phyloP scores from a whole-genome alignment of 1,140 invertebrate genomes.

The Parapsyche elsis region DNA sequence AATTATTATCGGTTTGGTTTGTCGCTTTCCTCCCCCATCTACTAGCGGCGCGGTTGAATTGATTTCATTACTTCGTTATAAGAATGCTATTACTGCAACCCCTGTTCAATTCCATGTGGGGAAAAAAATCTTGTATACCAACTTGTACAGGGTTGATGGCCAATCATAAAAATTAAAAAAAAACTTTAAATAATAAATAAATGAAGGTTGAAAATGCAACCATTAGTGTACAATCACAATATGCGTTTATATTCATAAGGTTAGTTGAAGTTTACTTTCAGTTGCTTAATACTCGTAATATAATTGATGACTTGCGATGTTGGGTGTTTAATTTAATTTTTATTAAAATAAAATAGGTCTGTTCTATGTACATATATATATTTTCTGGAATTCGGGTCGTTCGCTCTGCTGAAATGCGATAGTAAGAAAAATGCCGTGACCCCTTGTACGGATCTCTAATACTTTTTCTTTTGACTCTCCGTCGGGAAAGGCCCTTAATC shows the following conservation, averaged over 20 bases:
- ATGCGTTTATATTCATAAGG: too few species aligned
- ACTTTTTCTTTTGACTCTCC: conserved; percentile 54
- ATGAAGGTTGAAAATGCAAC: not conserved
- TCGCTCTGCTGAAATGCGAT: not conserved
- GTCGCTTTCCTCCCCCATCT: not conserved
- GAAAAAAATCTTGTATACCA: too few species aligned
- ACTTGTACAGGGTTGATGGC: not conserved
- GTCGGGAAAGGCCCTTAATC: conserved; percentile 46
- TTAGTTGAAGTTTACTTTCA: too few species aligned
- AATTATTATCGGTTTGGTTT: not conserved
- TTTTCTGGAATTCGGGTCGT: not conserved
- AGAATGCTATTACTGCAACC: conserved; percentile 28
- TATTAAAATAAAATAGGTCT: too few species aligned
- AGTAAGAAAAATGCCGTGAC: conserved; percentile 45
- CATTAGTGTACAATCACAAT: too few species aligned
- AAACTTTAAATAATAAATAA: not conserved
- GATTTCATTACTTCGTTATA: conserved; percentile 31
- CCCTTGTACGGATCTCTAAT: conserved; percentile 49
- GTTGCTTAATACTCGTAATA: too few species aligned
- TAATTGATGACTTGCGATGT: too few species aligned
- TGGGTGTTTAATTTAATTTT: too few species aligned
- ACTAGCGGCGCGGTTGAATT: conserved; percentile 12
- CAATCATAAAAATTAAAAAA: not conserved
- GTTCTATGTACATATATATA: not conserved
- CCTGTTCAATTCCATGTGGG: not conserved